phyloP scores from a whole-genome alignment of 2,113 vertebrate species.

The Protobothrops mucrosquamatus region DNA sequence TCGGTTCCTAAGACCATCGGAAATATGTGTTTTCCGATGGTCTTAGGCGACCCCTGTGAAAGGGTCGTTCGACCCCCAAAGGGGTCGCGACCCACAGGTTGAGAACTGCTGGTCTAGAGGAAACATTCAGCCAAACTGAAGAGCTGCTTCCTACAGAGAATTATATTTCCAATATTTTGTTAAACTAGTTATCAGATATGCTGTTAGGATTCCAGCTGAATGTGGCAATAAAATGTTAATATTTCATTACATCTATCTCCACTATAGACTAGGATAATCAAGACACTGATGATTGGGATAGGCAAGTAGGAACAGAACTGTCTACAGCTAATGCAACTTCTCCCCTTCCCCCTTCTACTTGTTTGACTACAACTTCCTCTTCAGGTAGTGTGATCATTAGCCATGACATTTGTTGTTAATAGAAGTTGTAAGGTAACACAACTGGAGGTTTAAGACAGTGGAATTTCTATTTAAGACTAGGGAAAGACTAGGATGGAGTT shows the following conservation, averaged over 20 bases:
- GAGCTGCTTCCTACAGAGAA: not conserved
- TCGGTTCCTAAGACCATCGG: no score
- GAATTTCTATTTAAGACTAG: not conserved
- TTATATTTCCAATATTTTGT: not conserved
- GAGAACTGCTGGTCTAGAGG: no score
- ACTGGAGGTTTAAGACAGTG: not conserved
- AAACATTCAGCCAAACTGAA: not conserved
- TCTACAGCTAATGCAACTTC: not conserved
- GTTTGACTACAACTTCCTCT: no score
- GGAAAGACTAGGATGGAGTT: not conserved
- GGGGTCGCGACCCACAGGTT: no score
- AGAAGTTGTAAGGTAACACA: not conserved
- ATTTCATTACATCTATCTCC: not conserved
- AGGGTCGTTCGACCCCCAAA: no score
- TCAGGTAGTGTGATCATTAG: not conserved
- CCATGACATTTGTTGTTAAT: not conserved
- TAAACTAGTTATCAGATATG: not conserved
- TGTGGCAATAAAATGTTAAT: not conserved
- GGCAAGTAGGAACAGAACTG: not conserved
- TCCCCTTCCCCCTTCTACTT: not conserved
- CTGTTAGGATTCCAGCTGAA: not conserved
- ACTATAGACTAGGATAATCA: not conserved
- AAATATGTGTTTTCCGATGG: no score
- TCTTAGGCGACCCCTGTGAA: no score
- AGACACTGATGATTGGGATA: not conserved